These are phyloP conservation scores for Alcedo quadribrachys DNA, from an alignment of 2,797 vertebrate genomes.

Conservation along the genomic window DNA sequence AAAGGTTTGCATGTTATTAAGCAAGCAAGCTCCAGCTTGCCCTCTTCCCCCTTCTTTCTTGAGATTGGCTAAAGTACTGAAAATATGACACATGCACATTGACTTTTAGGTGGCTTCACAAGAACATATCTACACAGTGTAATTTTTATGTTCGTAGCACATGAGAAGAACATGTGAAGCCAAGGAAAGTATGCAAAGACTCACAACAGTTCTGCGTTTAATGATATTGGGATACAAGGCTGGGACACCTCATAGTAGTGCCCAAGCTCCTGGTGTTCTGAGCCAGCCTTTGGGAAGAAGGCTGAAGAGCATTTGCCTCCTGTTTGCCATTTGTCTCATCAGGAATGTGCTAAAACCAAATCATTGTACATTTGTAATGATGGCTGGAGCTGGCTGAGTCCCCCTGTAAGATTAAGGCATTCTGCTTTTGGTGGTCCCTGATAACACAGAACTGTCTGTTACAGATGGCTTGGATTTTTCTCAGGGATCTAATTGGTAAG, in stretches of 20 bases:
- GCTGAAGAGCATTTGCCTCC: neutral
- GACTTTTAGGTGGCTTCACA: neutral
- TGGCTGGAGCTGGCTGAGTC: neutral
- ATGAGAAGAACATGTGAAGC: neutral
- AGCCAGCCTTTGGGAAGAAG: neutral
- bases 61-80: neutral
- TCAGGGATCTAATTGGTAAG: neutral
- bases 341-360: conserved; percentile 26
- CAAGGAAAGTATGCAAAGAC: neutral
- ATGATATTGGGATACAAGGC: neutral
- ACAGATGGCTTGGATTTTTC: neutral
- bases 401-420: neutral
- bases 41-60: neutral
- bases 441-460: neutral
- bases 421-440: neutral
- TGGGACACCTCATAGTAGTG: neutral
- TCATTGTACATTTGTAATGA: neutral
- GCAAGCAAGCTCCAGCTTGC: conserved; percentile 40
- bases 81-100: accelerated
- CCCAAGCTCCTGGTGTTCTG: neutral
- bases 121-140: neutral
- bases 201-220: neutral
- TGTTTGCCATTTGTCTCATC: conserved; percentile 6
- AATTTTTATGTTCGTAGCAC: neutral
- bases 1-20: conserved; percentile 39